Evolutionary conservation across 2,113 vertebrate genomes (phyloP), one percentile per base, ranked within the genome.

Genomic region (Pan paniscus): DNA sequence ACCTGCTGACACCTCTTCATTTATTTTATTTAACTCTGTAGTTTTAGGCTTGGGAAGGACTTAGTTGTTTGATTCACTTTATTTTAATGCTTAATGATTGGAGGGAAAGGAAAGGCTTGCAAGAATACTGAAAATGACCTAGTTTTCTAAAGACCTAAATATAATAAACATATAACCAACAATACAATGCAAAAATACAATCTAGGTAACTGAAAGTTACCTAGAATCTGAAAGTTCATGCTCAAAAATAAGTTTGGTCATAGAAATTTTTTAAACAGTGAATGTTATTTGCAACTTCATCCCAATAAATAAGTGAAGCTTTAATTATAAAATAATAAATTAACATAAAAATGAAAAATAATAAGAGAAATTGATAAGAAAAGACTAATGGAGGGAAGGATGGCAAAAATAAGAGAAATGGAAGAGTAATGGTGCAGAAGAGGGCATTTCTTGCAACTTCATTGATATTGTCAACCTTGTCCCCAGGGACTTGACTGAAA

Each of bases 11-110:
- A 57, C 17, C 20, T 82, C 70, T 48, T 82, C 48, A 23, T 72
- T 94, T 89, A 32, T 78, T 79, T 90, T 81, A 87, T 89, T 89
- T 70, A 81, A 87, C 40, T 90, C 78, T 92, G 59, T 80, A 82
- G 59, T 40, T 82, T 75, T 55, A 76, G 27, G 57, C 40, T 32
- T 76, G 59, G 46, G 76, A 88, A 92, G 16, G 35, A 68, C 75
- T 78, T 88, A n/a, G 7, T 20, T 83, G n/a, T 90, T 52, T 43
- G 22, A 43, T n/a, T 55, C 38, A 40, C 20, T 88, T 67, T 86
- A 40, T 50, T 88, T 94, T 52, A 12, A 83, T 68, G 43, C 80
- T 94, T 93, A 95, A 89, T 85, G 43, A 78, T 2, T 3, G 13
- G 7, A 30, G 40, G 9, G 6, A 18, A 43, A 5, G 8, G 8